Evolutionary conservation across 1,140 invertebrate species (phyloP), one percentile per base, ranked within the genome.

Genomic region (Aphelenchoides fujianensis): DNA sequence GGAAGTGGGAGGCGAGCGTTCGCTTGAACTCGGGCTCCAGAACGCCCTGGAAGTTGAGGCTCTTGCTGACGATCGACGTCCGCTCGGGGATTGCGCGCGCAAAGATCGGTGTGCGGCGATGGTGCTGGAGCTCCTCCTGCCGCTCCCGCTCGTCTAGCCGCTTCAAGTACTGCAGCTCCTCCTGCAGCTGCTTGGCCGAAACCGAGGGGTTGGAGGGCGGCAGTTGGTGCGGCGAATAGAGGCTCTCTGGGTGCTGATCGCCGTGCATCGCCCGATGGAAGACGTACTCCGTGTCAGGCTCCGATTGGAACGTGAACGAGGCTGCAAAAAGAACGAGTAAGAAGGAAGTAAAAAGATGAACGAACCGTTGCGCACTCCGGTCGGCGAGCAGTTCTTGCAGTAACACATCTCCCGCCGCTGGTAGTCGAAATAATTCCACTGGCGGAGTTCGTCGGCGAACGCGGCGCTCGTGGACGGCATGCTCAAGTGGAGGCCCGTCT

Each of bases 391-490:
- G 23, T 69, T 79, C 35, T 55, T 74, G 53, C 75, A 76, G 59
- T 76, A 76, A 52, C 75, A 76, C 23, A 69, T 75, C 35, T 76
- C 77, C 30, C 54, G 23, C 7, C 77, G 36, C 54, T 55, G 30
- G 28, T 76, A 76, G 72, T 76, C 75, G 32, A 74, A 75, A 28
- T 57, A 71, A 54, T 79, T 79, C 75, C 71, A 73, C 36, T 74
- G 7, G 23, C 55, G 55, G 5, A 59, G 19, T 30, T 59, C 55
- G 34, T 59, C 55, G 34, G 55, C 12, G 5, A 19, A 5, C 12
- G 5, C 19, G 12, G 55, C 5, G 5, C 5, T 7, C 5, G 62
- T 59, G 16, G 62, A 67, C 7, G 62, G 31, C 31, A 67, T 66
- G 27, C 23, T 66, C 27, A 66, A 66, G 62, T 67, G 55, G 34